Conservation (phyloP, 2,888 invertebrate genomes). For the Melinaea menophilus region DNA sequence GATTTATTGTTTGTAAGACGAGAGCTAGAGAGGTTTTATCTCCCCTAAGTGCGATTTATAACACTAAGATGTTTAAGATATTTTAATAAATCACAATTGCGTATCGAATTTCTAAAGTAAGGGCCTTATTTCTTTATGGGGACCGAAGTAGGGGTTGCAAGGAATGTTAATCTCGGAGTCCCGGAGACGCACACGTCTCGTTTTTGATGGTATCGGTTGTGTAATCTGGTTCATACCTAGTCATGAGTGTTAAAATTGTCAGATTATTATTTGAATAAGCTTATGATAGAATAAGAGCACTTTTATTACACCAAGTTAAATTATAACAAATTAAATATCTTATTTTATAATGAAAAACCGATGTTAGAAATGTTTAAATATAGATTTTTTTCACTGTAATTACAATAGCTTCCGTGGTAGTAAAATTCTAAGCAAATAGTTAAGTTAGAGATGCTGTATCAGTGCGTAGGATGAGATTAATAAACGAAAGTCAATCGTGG, state of each 20-base stretch:
- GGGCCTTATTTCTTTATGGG: conserved; percentile 55
- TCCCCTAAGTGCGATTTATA: conserved; percentile 68
- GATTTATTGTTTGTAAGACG: conserved; percentile 72
- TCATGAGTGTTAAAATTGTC: conserved; percentile 24
- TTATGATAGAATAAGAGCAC: neutral
- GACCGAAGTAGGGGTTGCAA: conserved; percentile 47
- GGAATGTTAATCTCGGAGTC: conserved; percentile 64
- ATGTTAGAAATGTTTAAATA: neutral
- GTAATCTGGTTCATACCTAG: conserved; percentile 25
- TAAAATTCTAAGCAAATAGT: conserved; percentile 12
- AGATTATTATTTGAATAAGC: conserved; percentile 24
- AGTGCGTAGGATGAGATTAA: conserved; percentile 50
- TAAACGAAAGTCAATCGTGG: conserved; percentile 50
- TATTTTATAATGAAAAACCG: no score
- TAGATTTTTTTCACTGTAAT: neutral
- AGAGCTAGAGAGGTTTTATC: conserved; percentile 63
- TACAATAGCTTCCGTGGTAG: neutral
- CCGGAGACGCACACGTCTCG: conserved; percentile 44
- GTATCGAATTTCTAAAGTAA: conserved; percentile 70
- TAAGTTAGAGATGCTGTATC: conserved; percentile 28
- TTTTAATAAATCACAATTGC: conserved; percentile 75
- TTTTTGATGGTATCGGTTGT: conserved; percentile 24
- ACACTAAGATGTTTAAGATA: conserved; percentile 67
- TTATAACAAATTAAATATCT: no score
- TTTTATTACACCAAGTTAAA: neutral